phyloP scores from a whole-genome alignment of 2,797 vertebrate genomes.

The Antennarius maculatus region DNA sequence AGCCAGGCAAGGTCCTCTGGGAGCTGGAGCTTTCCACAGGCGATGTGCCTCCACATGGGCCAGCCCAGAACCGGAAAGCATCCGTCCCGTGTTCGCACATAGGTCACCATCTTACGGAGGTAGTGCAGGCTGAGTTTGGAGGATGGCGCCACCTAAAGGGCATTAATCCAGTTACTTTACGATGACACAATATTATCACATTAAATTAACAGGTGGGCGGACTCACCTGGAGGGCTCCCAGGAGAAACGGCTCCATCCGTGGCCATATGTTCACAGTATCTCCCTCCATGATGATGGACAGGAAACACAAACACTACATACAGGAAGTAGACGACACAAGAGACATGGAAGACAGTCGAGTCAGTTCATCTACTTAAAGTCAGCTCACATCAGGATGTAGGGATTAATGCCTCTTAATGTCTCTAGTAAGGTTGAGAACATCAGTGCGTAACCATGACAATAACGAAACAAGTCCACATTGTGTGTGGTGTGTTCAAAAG shows the following conservation, averaged over 20 bases:
- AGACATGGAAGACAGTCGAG: no score
- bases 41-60: constrained; percentile 92
- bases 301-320: neutral
- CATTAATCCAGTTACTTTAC: neutral
- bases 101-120: constrained; percentile 90
- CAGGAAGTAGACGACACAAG: neutral
- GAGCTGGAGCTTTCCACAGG: constrained; percentile 94
- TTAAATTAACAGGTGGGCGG: neutral
- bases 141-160: constrained; percentile 71
- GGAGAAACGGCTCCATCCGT: constrained; percentile 90
- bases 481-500: no score
- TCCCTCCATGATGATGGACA: constrained; percentile 79
- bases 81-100: constrained; percentile 86
- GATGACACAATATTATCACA: neutral
- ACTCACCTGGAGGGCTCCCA: constrained; percentile 85
- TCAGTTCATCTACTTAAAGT: neutral
- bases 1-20: constrained; percentile 91
- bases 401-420: no score
- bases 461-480: no score
- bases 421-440: accelerated
- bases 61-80: constrained; percentile 89
- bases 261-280: constrained; percentile 87
- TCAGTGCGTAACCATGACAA: neutral
- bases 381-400: no score
- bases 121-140: constrained; percentile 91